These are phyloP conservation scores for Aviceda subcristata DNA, from an alignment of 2,113 vertebrate species.

Conservation along the genomic window DNA sequence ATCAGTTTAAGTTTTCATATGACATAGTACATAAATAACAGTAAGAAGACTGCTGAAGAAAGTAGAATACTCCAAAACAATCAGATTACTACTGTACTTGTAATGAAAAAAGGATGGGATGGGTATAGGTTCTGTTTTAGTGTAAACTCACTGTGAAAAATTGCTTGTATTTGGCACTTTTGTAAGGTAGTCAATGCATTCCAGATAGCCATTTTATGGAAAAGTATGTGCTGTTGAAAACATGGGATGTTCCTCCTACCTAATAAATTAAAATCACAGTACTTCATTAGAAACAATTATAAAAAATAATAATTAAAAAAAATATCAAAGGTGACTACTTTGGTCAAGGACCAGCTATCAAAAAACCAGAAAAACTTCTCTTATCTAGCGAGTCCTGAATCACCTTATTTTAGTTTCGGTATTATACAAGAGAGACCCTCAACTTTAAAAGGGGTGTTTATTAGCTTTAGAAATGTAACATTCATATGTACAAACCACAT, in stretches of 20 bases:
- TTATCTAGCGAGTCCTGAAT: neutral
- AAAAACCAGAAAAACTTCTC: neutral
- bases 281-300: neutral
- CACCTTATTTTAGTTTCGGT: neutral
- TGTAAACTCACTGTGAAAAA: neutral
- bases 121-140: neutral
- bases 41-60: neutral
- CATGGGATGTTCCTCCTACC: neutral
- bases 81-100: neutral
- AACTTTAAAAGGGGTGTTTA: neutral
- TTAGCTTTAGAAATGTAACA: neutral
- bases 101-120: neutral
- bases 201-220: neutral
- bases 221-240: neutral
- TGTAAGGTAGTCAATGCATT: neutral
- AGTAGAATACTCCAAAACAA: neutral
- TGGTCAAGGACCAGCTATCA: neutral
- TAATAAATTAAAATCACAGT: neutral
- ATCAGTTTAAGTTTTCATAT: neutral
- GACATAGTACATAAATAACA: neutral
- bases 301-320: neutral
- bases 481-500: neutral
- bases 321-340: neutral
- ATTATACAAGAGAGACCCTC: neutral
- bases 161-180: neutral